Evolutionary conservation across 2,797 vertebrate genomes (phyloP), one percentile per base, ranked within the genome.

Genomic region (Chromis chromis): DNA sequence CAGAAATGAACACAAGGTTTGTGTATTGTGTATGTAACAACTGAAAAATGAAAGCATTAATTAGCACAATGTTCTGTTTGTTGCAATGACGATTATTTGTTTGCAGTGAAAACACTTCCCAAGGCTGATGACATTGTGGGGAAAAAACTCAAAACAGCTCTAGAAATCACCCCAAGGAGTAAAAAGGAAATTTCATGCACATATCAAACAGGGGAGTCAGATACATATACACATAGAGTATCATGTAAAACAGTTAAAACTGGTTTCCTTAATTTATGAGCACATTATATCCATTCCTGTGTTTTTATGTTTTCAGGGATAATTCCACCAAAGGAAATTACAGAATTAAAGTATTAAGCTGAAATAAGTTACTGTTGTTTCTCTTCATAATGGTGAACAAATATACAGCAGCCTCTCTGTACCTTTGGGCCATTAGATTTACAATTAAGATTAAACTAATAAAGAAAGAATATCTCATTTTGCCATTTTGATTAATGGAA

Each of bases 311-410:
- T 76, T 85, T 78, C 55, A 80, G 60, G 67, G 59, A 79, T 76
- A 69, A 82, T 72, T 77, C 62, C 70, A 83, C 50, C 46, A 69
- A 77, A 81, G 82, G 83, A 90, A 89, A 90, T 86, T 5, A 79
- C 70, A 76, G 52, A 74, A 82, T 89, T 81, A 83, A 87, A 82
- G 65, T 67, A 64, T 74, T 70, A 76, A 19, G 21, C 9, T 42
- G 5, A 59, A 83, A 68, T 48, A 3, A 59, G 56, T 65, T 55
- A 46, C 40, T 44, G 14, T 69, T 78, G 81, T 76, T 71, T 67
- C 12, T 76, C 21, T 76, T 72, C 21, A 19, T 71, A 54, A 67
- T 67, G 17, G 27, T 44, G 65, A 8, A 59, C 8, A 69, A 66
- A 77, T 28, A 74, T 17, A 66, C 46, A 21, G 10, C 46, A 21